Base-by-base conservation (phyloP, 2,113 vertebrate genomes). In the Macaca mulatta region DNA sequence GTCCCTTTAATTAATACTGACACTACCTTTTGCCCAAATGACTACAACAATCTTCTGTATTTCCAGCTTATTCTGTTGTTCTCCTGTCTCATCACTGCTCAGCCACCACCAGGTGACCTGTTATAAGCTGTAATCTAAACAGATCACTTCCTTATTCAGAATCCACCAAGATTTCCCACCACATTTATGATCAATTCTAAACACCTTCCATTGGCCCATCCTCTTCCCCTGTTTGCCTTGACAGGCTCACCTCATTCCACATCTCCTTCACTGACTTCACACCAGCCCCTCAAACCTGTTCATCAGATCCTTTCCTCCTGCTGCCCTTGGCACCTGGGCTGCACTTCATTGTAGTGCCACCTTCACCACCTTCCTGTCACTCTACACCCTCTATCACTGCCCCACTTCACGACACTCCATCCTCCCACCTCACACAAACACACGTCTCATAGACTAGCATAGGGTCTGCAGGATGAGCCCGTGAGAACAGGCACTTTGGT, bases 351-450 rank as follows among this genome's bases (percentile, higher is more conserved):
- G n/a, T 10, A 20, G 69, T 4, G 25, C 35, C 43, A 16, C 50
- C 32, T 23, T 52, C 38, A 30, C 72, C 69, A 38, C 35, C 67
- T 45, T 50, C 16, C 30, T 40, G 10, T 20, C 38, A 23, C 52
- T n/a, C 35, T 25, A 9, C 0, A 0, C 48, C 43, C 22, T 35
- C 57, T 22, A 3, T 17, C n/a, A 17, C 13, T 6, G 23, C 43
- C 59, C 20, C 11, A 2, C 3, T 0, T 70, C 2, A 14, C 40
- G 5, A 4, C 69, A 59, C 23, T 96, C 50, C 14, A 1, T 8
- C 27, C 20, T 81, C 83, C 57, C 11, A 22, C 2, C 20, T 43
- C 43, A 22, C 22, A 7, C 22, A 2, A 6, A 1, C 0, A 6
- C 3, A 3, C 10, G n/a, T 40, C 74, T 38, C 25, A 0, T 10